Evolutionary conservation across 2,797 vertebrate genomes (phyloP).

Genomic region (Artibeus lituratus): DNA sequence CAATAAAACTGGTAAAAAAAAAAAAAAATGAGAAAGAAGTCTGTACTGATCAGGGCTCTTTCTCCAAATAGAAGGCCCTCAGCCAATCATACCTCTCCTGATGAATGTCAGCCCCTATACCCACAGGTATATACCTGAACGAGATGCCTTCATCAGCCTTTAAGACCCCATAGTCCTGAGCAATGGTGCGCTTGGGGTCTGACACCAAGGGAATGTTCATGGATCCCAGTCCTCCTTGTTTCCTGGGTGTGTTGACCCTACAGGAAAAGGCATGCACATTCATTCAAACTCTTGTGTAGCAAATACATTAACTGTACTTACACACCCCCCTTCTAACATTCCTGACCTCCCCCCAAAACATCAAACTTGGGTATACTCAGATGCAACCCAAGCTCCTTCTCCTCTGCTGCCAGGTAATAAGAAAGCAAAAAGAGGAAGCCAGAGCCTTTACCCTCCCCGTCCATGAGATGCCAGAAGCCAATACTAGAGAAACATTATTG

Average conservation of each 20-base stretch:
- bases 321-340: neutral
- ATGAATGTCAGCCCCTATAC: neutral
- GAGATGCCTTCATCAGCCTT: slow-evolving; percentile 97
- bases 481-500: neutral
- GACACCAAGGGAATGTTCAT: slow-evolving; percentile 96
- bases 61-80: neutral
- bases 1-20: neutral
- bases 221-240: slow-evolving; percentile 93
- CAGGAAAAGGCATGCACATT: slow-evolving; percentile 3
- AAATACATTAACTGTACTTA: neutral
- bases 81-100: neutral
- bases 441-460: neutral
- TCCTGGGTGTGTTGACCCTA: slow-evolving; percentile 94
- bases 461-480: neutral
- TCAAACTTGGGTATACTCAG: neutral
- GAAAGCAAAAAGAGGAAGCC: neutral
- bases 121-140: slow-evolving; percentile 88
- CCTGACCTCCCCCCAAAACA: neutral
- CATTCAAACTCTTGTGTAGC: neutral
- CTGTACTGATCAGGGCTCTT: neutral
- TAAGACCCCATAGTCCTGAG: slow-evolving; percentile 93
- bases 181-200: slow-evolving; percentile 90
- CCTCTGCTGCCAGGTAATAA: neutral
- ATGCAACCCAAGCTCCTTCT: neutral
- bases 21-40: neutral